A percentile compares a stretch with the other conserved stretches of the same genome.
Evolutionary conservation across 2,888 invertebrate genomes (phyloP).

Genomic region (Polyommatus iphigenia): DNA sequence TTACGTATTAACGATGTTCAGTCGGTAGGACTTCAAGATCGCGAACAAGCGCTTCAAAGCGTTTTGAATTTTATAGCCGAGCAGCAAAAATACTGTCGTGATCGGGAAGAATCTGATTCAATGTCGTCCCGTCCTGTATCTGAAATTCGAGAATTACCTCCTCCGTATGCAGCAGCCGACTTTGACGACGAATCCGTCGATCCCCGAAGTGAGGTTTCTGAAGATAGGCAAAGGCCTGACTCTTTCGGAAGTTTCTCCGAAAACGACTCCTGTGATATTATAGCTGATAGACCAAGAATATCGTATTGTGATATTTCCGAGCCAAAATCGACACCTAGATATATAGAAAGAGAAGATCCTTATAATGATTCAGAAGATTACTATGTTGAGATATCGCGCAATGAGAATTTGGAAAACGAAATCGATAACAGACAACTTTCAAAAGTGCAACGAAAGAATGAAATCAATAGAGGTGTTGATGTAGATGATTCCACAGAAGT

Average conservation of each 20-base stretch:
- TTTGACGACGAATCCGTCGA: conserved; percentile 74
- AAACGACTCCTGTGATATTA: conserved; percentile 72
- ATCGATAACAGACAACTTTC: conserved; percentile 65
- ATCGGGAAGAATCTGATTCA: conserved; percentile 80
- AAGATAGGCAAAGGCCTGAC: conserved; percentile 71
- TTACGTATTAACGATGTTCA: conserved; percentile 71
- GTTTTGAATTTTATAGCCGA: conserved; percentile 88
- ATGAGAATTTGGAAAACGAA: conserved; percentile 71
- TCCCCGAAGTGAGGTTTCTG: conserved; percentile 72
- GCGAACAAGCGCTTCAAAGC: conserved; percentile 86
- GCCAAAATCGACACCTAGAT: conserved; percentile 68
- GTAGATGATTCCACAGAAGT: conserved; percentile 55
- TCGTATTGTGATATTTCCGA: conserved; percentile 72
- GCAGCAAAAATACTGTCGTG: conserved; percentile 85
- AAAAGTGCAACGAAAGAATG: conserved; percentile 74
- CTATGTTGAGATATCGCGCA: conserved; percentile 61
- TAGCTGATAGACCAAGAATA: conserved; percentile 60
- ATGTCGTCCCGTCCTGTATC: conserved; percentile 77
- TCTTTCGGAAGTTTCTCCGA: conserved; percentile 76
- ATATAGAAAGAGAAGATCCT: conserved; percentile 73
- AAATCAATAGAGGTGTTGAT: conserved; percentile 70
- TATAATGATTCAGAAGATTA: conserved; percentile 71
- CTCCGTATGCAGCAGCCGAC: conserved; percentile 73
- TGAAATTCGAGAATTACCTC: conserved; percentile 79
- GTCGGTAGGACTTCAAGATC: conserved; percentile 78